phyloP scores from a whole-genome alignment of 23 tunicate species.

The Pegea sp. region DNA sequence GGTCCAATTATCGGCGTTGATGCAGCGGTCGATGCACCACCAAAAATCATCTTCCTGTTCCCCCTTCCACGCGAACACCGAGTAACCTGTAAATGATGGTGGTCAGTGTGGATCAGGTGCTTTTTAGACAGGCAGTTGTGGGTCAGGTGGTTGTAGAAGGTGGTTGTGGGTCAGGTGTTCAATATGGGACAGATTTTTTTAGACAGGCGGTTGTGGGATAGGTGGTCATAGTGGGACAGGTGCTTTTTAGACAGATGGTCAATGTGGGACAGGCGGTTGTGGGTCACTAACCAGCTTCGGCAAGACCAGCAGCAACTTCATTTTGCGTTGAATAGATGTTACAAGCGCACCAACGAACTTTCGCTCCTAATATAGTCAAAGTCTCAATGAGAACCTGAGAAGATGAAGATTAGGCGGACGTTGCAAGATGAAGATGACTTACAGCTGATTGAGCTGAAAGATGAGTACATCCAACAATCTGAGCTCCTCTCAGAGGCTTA shows the following conservation, averaged over 20 bases:
- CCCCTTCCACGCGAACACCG: slow-evolving; percentile 98
- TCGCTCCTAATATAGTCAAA: slow-evolving; percentile 46
- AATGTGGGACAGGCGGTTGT: too few species aligned
- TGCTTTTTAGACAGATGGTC: not conserved
- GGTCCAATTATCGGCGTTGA: slow-evolving; percentile 68
- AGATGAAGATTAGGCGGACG: not conserved
- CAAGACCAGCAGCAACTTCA: slow-evolving; percentile 87
- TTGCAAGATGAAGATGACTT: slow-evolving; percentile 2
- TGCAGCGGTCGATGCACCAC: slow-evolving; percentile 98
- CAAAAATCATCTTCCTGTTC: slow-evolving; percentile 97
- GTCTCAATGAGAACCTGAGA: slow-evolving; percentile 71
- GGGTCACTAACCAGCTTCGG: slow-evolving; percentile 39
- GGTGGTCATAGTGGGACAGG: too few species aligned
- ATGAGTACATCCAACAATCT: slow-evolving; percentile 81
- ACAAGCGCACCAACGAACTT: slow-evolving; percentile 90
- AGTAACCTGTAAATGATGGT: slow-evolving; percentile 6
- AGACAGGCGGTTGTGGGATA: not conserved
- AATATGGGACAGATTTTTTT: too few species aligned
- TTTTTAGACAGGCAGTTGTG: not conserved
- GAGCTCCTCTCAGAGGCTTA: slow-evolving; percentile 78
- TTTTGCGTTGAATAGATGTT: slow-evolving; percentile 95
- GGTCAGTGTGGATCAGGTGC: not conserved
- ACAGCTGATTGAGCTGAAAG: slow-evolving; percentile 93
- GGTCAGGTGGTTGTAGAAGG: not conserved
- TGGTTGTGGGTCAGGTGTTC: not conserved